Evolutionary conservation across 2,797 vertebrate species (phyloP), one percentile per base, ranked within the genome.

Genomic region (Halcyon smyrnensis): DNA sequence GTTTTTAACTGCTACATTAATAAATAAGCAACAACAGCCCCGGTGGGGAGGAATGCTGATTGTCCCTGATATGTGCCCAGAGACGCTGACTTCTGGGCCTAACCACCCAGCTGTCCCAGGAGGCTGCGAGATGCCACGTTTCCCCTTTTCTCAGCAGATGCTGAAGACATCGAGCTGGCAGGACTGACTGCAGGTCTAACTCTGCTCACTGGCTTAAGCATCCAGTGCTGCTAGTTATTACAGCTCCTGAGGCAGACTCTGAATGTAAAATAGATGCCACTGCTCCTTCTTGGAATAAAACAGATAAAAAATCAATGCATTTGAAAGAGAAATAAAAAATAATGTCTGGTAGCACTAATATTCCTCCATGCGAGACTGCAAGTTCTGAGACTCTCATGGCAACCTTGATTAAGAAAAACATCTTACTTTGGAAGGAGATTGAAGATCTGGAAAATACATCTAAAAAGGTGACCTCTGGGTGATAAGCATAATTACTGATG

Each of bases 281-380:
- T 24, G 76, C 62, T 84, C 82, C 53, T 87, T 73, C 90, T 81
- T 15, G 5, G 89, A 91, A 76, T 51, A 69, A 81, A 81, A 77
- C 13, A 91, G 92, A 83, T 89, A 39, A 95, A 92, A 94, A 95
- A 88, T 92, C 92, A 56, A 93, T 94, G 82, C 46, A 10, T 91
- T 93, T 84, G 92, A 86, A 95, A 92, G 73, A 91, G 89, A 95
- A 94, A 92, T 90, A 74, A 86, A 93, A 96, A 94, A 69, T 75
- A 71, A 85, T 18, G 37, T 51, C 91, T 91, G 76, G 57, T 84
- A 8, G 82, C 57, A 32, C 45, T 87, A 69, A 73, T 39, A 45
- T 51, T 85, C 64, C 41, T 85, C 87, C 85, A 65, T 36, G 50
- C 1, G 25, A 83, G 41, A 23, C 92, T 74, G 81, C 24, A n/a